These are phyloP conservation scores for Peucedramus taeniatus DNA, from an alignment of 2,113 vertebrate species.

Conservation along the genomic window DNA sequence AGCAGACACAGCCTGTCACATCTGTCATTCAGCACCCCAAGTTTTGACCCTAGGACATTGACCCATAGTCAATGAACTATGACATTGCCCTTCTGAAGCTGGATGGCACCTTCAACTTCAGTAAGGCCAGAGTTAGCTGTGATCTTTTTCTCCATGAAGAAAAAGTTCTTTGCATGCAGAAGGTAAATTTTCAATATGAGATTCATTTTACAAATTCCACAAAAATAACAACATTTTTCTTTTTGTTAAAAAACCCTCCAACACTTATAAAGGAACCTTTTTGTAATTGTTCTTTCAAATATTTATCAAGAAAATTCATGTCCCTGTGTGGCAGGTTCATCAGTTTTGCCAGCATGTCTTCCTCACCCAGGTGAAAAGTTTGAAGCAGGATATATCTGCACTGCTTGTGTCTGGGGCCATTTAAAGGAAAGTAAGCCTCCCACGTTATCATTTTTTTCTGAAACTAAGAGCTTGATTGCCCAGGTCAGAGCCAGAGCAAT, in stretches of 20 bases:
- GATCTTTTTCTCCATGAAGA: background rate
- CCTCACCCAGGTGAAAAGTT: constrained; percentile 77
- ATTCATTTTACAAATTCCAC: background rate
- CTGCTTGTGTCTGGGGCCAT: constrained; percentile 82
- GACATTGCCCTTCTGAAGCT: constrained; percentile 84
- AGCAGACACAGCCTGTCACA: constrained; percentile 76
- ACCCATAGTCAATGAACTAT: constrained; percentile 84
- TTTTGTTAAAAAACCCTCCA: background rate
- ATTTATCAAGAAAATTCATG: background rate
- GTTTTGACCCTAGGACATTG: constrained; percentile 72
- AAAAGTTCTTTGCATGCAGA: background rate
- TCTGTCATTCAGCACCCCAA: constrained; percentile 77
- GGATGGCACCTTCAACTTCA: constrained; percentile 73
- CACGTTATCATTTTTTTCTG: background rate
- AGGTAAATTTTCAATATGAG: background rate
- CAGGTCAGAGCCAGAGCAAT: background rate
- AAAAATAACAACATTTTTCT: background rate
- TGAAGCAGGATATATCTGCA: constrained; percentile 73
- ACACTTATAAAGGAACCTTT: background rate
- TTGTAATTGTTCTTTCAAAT: background rate
- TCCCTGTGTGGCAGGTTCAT: constrained; percentile 57
- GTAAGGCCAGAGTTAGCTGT: constrained; percentile 60
- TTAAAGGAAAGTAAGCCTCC: constrained; percentile 76
- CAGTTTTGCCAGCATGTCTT: constrained; percentile 80
- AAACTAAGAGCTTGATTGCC: background rate